Evolutionary conservation across 2,113 vertebrate genomes (phyloP), one percentile per base, ranked within the genome.

Genomic region (Carollia perspicillata): DNA sequence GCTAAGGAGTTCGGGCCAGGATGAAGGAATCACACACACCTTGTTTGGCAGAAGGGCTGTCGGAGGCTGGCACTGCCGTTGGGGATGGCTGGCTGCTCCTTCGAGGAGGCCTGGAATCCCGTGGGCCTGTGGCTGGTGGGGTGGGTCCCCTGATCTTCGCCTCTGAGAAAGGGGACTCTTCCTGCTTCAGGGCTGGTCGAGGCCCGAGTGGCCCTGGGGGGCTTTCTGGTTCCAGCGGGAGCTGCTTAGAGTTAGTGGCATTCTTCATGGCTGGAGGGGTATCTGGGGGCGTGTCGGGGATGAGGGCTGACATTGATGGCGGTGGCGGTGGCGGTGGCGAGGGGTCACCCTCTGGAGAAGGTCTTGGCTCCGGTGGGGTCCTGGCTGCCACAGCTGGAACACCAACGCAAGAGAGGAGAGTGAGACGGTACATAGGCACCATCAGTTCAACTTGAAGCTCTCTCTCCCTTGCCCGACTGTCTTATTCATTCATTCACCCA

Each of bases 21-120:
- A 28, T 6, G 0, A 5, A 23, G 47, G 9, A 65, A 58, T 0
- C 26, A 60, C 35, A 97, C 96, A 26, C 78, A 99, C 98, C 98
- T 98, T 98, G 98, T 94, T 98, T 99, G 88, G 96, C 53, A 16
- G 97, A 95, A 91, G 98, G 90, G 83, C 97, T 97, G 85, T 97
- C 16, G 0, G 97, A 44, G 3, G 96, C 85, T 2, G 60, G 79
- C 0, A 55, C 93, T 65, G 94, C 84, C 6, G 96, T 96, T 30
- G 97, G 92, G 37, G 94, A 95, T 0, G 68, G 84, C 33, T 96
- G 66, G 37, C 97, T 84, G 3, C 97, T 97, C 55, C 96, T 98
- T 71, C 92, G 74, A 74, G 95, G 84, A 51, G 97, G 92, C 53
- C 83, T 96, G 55, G 94, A 18, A 18, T 96, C 95, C 75, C 75